Evolutionary conservation across 1,140 invertebrate species (phyloP).

Genomic region (Hylaeus anthracinus): DNA sequence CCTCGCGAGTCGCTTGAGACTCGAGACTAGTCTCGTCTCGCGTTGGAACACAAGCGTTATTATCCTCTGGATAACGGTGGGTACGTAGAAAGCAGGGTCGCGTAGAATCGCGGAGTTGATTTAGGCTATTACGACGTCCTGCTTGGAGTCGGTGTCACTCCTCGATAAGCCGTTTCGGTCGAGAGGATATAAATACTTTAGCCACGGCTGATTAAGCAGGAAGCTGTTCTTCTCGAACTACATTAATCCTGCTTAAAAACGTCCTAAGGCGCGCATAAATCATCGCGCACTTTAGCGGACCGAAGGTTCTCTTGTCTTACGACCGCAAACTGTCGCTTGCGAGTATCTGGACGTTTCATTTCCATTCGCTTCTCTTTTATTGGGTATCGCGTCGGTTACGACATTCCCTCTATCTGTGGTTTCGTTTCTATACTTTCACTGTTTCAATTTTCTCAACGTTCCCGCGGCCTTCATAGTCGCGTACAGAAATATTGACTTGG

Average conservation of each 20-base stretch:
- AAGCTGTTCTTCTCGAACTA: conserved; percentile 28
- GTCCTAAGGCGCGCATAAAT: conserved; percentile 55
- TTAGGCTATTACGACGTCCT: conserved; percentile 63
- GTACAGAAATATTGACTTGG: too few relatives aligned
- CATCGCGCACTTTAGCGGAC: conserved; percentile 29
- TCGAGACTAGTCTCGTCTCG: neutral
- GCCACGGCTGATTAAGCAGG: conserved; percentile 32
- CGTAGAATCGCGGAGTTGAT: conserved; percentile 53
- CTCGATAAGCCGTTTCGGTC: conserved; percentile 62
- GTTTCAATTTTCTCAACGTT: too few relatives aligned
- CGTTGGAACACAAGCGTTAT: conserved; percentile 33
- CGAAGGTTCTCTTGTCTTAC: neutral
- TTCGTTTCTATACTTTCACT: too few relatives aligned
- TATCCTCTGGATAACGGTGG: conserved; percentile 56
- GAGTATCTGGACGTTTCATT: neutral
- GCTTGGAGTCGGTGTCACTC: conserved; percentile 35
- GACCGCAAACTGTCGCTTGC: too few relatives aligned
- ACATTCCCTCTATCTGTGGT: too few relatives aligned
- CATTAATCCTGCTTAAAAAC: conserved; percentile 56
- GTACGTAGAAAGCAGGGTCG: conserved; percentile 19
- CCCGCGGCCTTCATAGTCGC: too few relatives aligned
- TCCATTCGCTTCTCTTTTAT: neutral
- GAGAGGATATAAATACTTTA: conserved; percentile 53
- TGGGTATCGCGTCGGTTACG: neutral
- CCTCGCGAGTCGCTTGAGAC: neutral